Percentiles rank a stretch among this genome's conserved stretches.
These are phyloP conservation scores for Diachrysia chrysitis DNA, from an alignment of 2,888 invertebrate genomes.

Conservation along the genomic window DNA sequence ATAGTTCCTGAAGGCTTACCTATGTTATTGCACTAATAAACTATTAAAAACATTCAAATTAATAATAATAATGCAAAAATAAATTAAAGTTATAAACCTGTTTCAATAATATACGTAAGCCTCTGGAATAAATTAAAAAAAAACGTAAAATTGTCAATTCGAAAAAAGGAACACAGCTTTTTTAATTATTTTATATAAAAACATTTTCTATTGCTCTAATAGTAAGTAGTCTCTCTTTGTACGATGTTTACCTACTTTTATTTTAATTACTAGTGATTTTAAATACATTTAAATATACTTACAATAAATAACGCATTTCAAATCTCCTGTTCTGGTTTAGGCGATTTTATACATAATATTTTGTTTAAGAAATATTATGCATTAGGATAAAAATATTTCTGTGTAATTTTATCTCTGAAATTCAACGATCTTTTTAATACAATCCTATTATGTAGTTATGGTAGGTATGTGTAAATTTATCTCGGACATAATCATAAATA, in stretches of 20 bases:
- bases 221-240: conserved; percentile 21
- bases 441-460: too few relatives aligned
- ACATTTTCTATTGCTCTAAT: conserved; percentile 46
- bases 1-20: conserved; percentile 18
- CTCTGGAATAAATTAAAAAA: conserved; percentile 6
- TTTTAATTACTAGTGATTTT: conserved; percentile 17
- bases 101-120: conserved; percentile 16
- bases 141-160: conserved; percentile 25
- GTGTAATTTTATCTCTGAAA: conserved; percentile 17
- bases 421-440: conserved; percentile 6
- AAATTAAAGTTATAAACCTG: background rate
- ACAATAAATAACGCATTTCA: conserved; percentile 30
- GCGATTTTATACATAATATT: conserved; percentile 24
- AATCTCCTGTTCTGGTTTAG: conserved; percentile 19
- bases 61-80: too few relatives aligned
- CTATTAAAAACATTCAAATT: too few relatives aligned
- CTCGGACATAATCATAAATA: conserved; percentile 42
- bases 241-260: conserved; percentile 7
- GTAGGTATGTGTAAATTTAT: conserved; percentile 9
- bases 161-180: conserved; percentile 31
- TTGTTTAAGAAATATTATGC: conserved; percentile 10
- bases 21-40: conserved; percentile 2
- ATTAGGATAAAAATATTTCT: background rate
- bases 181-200: conserved; percentile 37
- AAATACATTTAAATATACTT: conserved; percentile 3